Evolutionary conservation across 2,888 invertebrate genomes (phyloP).

Genomic region (Callimorpha dominula): DNA sequence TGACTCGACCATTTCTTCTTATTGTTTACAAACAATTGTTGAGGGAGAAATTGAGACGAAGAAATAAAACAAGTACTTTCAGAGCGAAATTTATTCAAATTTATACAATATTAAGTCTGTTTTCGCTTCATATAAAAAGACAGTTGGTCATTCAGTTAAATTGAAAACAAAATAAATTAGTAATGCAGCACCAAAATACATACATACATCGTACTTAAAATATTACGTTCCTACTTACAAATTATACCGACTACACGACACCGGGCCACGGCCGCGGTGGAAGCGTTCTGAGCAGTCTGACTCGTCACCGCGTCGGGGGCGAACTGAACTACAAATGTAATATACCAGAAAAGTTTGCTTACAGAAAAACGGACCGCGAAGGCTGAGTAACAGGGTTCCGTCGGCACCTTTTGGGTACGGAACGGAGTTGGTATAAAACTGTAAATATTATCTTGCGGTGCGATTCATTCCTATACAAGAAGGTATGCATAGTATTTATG

Average conservation of each 20-base stretch:
- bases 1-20: background rate
- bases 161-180: slow-evolving; percentile 84
- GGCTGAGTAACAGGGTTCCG: background rate
- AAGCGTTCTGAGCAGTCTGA: slow-evolving; percentile 12
- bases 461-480: background rate
- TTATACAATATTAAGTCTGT: slow-evolving; percentile 79
- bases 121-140: slow-evolving; percentile 79
- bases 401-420: background rate
- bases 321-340: background rate
- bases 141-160: slow-evolving; percentile 73
- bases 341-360: no score
- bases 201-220: slow-evolving; percentile 77
- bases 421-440: background rate
- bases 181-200: slow-evolving; percentile 86
- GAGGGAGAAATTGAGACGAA: background rate
- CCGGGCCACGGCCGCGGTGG: slow-evolving; percentile 22
- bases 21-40: background rate
- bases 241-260: slow-evolving; percentile 53
- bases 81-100: slow-evolving; percentile 83
- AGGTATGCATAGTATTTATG: no score
- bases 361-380: no score
- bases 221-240: slow-evolving; percentile 66
- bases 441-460: slow-evolving; percentile 5
- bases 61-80: slow-evolving; percentile 67
- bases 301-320: slow-evolving; percentile 10